A percentile compares a stretch with the other conserved stretches of the same genome.
These are phyloP conservation scores for Drosophila picticornis DNA, from an alignment of 2,888 invertebrate species.

Conservation along the genomic window DNA sequence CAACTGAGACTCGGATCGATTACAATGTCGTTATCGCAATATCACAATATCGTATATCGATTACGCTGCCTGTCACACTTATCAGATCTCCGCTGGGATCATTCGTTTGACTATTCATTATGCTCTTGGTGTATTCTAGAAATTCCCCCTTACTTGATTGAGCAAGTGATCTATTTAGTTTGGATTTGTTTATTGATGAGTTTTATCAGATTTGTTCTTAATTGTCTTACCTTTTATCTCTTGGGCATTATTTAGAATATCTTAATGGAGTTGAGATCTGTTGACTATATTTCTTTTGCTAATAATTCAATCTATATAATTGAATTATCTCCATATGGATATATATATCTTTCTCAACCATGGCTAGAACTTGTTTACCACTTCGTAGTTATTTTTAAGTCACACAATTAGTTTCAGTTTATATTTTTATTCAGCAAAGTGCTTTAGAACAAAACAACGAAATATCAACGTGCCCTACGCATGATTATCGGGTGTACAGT, in stretches of 20 bases:
- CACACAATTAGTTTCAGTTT: neutral
- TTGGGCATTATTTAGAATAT: neutral
- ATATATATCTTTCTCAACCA: neutral
- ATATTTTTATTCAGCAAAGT: neutral
- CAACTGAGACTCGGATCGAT: slow-evolving; percentile 40
- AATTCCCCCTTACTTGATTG: neutral
- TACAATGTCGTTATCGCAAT: slow-evolving; percentile 47
- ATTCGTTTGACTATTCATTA: slow-evolving; percentile 8
- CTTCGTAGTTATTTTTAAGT: neutral
- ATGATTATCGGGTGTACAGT: slow-evolving; percentile 68
- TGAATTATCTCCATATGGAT: neutral
- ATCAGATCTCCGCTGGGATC: slow-evolving; percentile 8
- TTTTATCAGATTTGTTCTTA: neutral
- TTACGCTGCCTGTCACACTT: slow-evolving; percentile 24
- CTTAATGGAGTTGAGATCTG: neutral
- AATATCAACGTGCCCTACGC: slow-evolving; percentile 20
- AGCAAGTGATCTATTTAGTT: neutral
- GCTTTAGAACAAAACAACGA: neutral
- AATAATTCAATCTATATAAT: neutral
- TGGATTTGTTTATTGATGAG: neutral
- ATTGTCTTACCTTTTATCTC: neutral
- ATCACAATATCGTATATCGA: slow-evolving; percentile 45
- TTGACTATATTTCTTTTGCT: neutral
- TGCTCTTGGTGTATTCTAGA: neutral
- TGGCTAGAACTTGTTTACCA: neutral